Conservation (phyloP, 2,888 invertebrate genomes). For the Phorcus lineatus region DNA sequence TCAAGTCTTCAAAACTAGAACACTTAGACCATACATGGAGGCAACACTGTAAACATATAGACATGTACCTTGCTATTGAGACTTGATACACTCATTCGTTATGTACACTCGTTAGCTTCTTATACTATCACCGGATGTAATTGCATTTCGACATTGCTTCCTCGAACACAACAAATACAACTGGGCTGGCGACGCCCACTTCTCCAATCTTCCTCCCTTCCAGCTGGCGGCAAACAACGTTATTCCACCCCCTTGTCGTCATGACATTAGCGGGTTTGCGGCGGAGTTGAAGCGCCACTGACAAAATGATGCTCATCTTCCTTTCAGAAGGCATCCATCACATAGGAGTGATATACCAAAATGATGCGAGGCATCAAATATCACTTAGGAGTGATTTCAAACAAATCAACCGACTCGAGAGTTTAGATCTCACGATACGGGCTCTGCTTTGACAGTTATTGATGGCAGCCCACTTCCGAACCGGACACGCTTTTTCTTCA, state of each 20-base stretch:
- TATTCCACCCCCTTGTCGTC: neutral
- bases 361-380: neutral
- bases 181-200: too few species aligned
- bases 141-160: neutral
- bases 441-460: slow-evolving; percentile 24
- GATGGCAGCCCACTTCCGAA: slow-evolving; percentile 23
- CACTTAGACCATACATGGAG: too few species aligned
- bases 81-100: too few species aligned
- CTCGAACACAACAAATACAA: neutral
- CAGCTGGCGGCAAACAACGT: neutral
- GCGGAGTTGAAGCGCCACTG: neutral
- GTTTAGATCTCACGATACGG: neutral
- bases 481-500: slow-evolving; percentile 26
- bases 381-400: neutral
- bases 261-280: neutral
- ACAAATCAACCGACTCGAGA: neutral
- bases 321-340: neutral
- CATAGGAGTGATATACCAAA: neutral
- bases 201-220: neutral
- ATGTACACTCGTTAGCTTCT: too few species aligned
- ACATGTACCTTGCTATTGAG: too few species aligned
- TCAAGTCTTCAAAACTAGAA: too few species aligned
- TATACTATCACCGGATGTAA: neutral
- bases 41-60: too few species aligned
- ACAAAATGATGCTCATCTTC: too few species aligned